Percentiles rank a stretch among this genome's conserved stretches.
phyloP scores from a whole-genome alignment of 2,113 vertebrate genomes.

The Tonatia bakeri region DNA sequence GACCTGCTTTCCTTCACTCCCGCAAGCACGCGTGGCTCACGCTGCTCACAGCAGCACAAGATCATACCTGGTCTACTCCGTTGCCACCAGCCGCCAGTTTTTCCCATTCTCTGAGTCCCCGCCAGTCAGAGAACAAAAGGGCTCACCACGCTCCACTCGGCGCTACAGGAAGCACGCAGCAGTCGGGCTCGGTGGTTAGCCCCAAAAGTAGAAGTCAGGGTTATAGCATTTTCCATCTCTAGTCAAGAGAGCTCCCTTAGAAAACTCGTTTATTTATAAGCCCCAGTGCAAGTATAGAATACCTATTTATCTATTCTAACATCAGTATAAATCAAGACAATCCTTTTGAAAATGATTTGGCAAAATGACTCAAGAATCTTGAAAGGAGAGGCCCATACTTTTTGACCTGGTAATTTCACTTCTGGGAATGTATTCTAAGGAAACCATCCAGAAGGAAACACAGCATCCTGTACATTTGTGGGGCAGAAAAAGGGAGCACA shows the following conservation, averaged over 20 bases:
- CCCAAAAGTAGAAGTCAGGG: not conserved
- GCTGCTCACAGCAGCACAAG: rapidly evolving
- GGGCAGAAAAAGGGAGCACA: not conserved
- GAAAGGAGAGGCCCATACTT: not conserved
- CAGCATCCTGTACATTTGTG: not conserved
- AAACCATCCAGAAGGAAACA: slow-evolving; percentile 15
- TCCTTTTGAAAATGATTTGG: slow-evolving; percentile 3
- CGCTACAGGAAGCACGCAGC: not conserved
- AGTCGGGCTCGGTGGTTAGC: not conserved
- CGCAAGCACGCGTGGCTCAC: not conserved
- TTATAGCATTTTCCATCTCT: not conserved
- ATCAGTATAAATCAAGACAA: not conserved
- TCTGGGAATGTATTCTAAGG: slow-evolving; percentile 11
- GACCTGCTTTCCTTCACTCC: not conserved
- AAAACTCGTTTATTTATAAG: not conserved
- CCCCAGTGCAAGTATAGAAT: not conserved
- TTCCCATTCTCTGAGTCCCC: not conserved
- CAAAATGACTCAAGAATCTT: not conserved
- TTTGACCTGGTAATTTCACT: slow-evolving; percentile 7
- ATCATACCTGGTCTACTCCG: not conserved
- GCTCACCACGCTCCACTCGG: not conserved
- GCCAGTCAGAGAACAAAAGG: not conserved
- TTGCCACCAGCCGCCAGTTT: not conserved
- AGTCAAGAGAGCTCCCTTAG: not conserved
- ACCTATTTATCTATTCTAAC: not conserved